Base-by-base conservation (phyloP, 2,113 vertebrate genomes). In the Nanorana parkeri region DNA sequence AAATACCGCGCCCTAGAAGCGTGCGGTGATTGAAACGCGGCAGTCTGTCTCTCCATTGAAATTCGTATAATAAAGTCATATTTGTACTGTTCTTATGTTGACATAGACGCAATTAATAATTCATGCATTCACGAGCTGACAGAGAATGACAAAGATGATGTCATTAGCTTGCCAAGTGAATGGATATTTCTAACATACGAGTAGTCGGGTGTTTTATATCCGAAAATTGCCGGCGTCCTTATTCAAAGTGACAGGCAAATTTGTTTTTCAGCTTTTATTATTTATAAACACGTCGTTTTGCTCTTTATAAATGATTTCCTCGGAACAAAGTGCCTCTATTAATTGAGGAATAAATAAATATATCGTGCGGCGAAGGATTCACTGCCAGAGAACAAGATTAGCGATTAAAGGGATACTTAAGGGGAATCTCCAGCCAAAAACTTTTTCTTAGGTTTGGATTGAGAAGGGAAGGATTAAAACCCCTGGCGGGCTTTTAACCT, bases 101-200 rank as follows among this genome's bases (percentile, higher is more conserved):
- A 52, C 68, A 24, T 41, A 69, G 51, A 69, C n/a, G 41, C 51
- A 24, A 32, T 71, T 71, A 71, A 71, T 54, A 71, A 54, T 54
- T 71, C 68, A 71, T 52, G 47, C 52, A 54, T 54, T 71, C 47
- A 52, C n/a, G 17, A 51, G 16, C 47, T 6, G 16, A 52, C 41
- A 24, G 41, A 71, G 68, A 71, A 71, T 71, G 68, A 54, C 68
- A 71, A 71, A 54, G 41, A 54, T 71, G 52, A 54, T 71, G 68
- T 54, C 47, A 71, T 71, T 71, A 71, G 52, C 17, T 1, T 26
- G 23, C 41, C 21, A 26, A 71, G 23, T 71, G 68, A 69, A n/a
- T 24, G 68, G n/a, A 52, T 52, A 69, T 52, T 24, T 51, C 41
- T 52, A 17, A 69, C 51, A 69, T 52, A 17, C n/a, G 51, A 69